phyloP scores from a whole-genome alignment of 2,113 vertebrate genomes.

The Hippocampus barbouri region DNA sequence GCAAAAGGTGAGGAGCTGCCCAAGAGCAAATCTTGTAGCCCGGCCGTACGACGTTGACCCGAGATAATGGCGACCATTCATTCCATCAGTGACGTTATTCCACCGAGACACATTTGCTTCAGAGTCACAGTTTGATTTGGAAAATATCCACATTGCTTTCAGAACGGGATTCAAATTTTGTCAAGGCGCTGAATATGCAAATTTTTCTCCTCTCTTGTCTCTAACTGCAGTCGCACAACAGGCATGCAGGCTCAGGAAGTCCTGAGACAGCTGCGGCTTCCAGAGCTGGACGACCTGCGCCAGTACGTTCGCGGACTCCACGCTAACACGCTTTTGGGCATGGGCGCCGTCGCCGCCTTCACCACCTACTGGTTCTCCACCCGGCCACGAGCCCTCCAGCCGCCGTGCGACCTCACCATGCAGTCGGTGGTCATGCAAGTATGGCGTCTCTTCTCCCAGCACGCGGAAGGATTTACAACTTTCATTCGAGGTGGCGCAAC shows the following conservation, averaged over 20 bases:
- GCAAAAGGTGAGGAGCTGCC: too few relatives aligned
- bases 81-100: too few relatives aligned
- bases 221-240: slow-evolving; percentile 18
- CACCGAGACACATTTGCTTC: too few relatives aligned
- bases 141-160: not conserved
- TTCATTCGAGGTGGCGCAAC: not conserved
- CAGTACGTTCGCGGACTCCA: slow-evolving; percentile 87
- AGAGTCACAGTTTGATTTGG: too few relatives aligned
- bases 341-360: slow-evolving; percentile 89
- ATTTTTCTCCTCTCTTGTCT: slow-evolving; percentile 1
- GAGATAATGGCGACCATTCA: too few relatives aligned
- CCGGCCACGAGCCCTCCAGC: slow-evolving; percentile 83
- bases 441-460: slow-evolving; percentile 29
- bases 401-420: slow-evolving; percentile 84
- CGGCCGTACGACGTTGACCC: too few relatives aligned
- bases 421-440: slow-evolving; percentile 89
- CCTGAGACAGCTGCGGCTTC: slow-evolving; percentile 85
- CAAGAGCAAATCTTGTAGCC: too few relatives aligned
- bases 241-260: slow-evolving; percentile 89
- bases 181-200: too few relatives aligned
- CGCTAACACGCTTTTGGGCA: slow-evolving; percentile 87
- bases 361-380: slow-evolving; percentile 94
- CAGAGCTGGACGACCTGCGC: slow-evolving; percentile 86
- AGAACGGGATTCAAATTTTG: not conserved
- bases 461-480: not conserved